These are phyloP conservation scores for Drosophila nigromelanica DNA, from an alignment of 1,140 invertebrate species.

Conservation along the genomic window DNA sequence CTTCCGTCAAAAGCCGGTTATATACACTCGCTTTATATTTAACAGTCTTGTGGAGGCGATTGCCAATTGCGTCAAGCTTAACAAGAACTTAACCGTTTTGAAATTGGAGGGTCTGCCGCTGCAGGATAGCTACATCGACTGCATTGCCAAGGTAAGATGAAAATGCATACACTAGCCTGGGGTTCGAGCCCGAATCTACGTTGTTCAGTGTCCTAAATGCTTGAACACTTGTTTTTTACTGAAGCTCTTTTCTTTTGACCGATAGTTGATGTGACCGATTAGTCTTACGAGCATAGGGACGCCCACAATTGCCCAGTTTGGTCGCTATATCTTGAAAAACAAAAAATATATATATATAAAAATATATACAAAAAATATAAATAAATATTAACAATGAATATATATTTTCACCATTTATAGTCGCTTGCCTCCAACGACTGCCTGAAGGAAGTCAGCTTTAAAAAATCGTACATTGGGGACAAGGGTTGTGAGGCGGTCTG, in stretches of 20 bases:
- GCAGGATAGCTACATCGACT: conserved; percentile 85
- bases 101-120: conserved; percentile 87
- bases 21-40: conserved; percentile 85
- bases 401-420: conserved; percentile 49
- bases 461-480: conserved; percentile 86
- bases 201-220: too few relatives aligned
- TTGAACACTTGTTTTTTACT: too few relatives aligned
- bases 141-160: conserved; percentile 81
- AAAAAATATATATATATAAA: too few relatives aligned
- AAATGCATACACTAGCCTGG: neutral
- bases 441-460: conserved; percentile 86
- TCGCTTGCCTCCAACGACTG: conserved; percentile 85
- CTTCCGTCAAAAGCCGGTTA: conserved; percentile 84
- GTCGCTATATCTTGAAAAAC: too few relatives aligned
- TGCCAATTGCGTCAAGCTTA: conserved; percentile 85
- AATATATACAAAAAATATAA: too few relatives aligned
- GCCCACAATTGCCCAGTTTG: too few relatives aligned
- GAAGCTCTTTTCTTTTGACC: too few relatives aligned
- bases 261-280: too few relatives aligned
- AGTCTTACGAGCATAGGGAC: too few relatives aligned
- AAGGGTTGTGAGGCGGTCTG: conserved; percentile 86
- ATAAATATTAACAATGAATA: too few relatives aligned
- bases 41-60: conserved; percentile 85
- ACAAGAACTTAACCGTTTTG: conserved; percentile 85
- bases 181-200: neutral